Conservation (phyloP, 2,888 invertebrate species). For the Seladonia tumulorum region DNA sequence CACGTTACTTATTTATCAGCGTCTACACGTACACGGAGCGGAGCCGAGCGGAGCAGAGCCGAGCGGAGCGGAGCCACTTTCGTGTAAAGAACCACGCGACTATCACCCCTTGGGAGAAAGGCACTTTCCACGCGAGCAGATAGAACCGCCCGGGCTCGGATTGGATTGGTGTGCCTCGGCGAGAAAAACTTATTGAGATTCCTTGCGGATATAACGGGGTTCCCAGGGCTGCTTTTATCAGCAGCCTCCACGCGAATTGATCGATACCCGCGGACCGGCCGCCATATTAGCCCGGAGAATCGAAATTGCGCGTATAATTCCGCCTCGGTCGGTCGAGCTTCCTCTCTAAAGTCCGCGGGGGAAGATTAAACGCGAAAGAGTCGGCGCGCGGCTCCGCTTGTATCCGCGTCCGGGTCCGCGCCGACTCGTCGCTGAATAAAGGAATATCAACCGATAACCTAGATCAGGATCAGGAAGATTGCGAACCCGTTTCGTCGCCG, state of each 20-base stretch:
- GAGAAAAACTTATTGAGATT: slow-evolving; percentile 75
- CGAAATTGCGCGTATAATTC: slow-evolving; percentile 53
- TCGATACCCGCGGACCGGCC: slow-evolving; percentile 49
- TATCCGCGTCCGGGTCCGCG: not conserved
- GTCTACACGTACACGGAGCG: slow-evolving; percentile 55
- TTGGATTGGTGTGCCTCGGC: slow-evolving; percentile 69
- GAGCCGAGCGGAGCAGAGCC: not conserved
- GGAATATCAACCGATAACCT: slow-evolving; percentile 4
- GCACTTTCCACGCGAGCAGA: slow-evolving; percentile 68
- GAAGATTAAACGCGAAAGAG: slow-evolving; percentile 31
- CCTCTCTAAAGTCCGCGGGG: slow-evolving; percentile 15
- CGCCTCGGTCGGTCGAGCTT: not conserved
- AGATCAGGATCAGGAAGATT: not conserved
- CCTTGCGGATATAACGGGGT: slow-evolving; percentile 66
- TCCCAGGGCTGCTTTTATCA: slow-evolving; percentile 47
- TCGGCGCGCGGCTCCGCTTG: not conserved
- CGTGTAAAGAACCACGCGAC: slow-evolving; percentile 59
- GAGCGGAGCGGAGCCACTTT: slow-evolving; percentile 16
- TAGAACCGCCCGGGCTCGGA: slow-evolving; percentile 68
- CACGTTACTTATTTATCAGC: slow-evolving; percentile 71
- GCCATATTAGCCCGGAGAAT: slow-evolving; percentile 46
- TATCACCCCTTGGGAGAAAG: slow-evolving; percentile 65
- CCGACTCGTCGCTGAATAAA: not conserved
- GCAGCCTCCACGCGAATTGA: slow-evolving; percentile 50
- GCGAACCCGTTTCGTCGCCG: not conserved